Base-by-base conservation (phyloP, 2,797 vertebrate species). In the Pipistrellus pipistrellus region DNA sequence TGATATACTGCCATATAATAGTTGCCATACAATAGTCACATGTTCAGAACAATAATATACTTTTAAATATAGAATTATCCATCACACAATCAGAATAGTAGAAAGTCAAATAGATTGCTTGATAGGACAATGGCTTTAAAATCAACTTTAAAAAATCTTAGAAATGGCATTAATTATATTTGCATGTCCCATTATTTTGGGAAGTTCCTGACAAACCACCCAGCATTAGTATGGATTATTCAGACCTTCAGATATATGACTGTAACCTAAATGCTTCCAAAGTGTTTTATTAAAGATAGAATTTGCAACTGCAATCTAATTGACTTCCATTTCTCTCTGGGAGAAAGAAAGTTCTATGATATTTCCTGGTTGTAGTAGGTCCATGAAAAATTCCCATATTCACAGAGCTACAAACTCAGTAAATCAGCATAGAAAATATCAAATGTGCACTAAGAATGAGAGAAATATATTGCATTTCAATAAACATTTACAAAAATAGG, bases 401-500 rank as follows among this genome's bases (percentile, higher is more conserved):
- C 57, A n/a, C 10, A 78, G 25, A 71, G 5, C 15, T n/a, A n/a
- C 8, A 71, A 2, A 32, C 8, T 89, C 18, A 73, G 17, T 53
- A 91, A 66, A 32, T 53, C 2, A 55, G 7, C 27, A 57, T 25
- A 81, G 46, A 8, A 8, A 53, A 88, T 55, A 71, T 30, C 38
- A 73, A 68, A 20, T 57, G 35, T 6, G 8, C 3, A 69, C 4
- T 38, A 81, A 20, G 4, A 71, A 73, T 17, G 81, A 90, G 71
- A 55, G 1, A 41, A 77, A 73, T 66, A 85, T 18, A 69, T 88
- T 85, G 27, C 53, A 83, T 90, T 92, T 91, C 11, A 81, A 32
- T 72, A 69, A 88, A 85, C 13, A 88, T 71, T 82, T 90, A 77
- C 6, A 80, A 83, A 85, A 77, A 64, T n/a, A 41, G 32, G 10